Evolutionary conservation across 2,113 vertebrate species (phyloP).

Genomic region (Circaetus gallicus): DNA sequence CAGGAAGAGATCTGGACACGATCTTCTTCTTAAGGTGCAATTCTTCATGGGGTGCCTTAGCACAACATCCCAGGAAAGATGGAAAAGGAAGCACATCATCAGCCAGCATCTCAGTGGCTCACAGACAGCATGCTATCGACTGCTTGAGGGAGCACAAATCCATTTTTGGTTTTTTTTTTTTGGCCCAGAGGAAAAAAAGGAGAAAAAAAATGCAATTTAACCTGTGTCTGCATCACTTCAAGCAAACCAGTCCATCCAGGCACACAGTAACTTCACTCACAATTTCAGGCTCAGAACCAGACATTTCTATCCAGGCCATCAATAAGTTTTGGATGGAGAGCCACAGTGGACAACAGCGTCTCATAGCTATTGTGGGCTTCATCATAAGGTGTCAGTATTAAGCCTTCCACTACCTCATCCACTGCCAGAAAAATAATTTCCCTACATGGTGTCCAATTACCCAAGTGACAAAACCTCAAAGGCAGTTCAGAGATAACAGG

Average conservation of each 20-base stretch:
- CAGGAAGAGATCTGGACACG: background rate
- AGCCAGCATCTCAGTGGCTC: background rate
- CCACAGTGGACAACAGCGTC: background rate
- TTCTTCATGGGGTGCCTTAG: background rate
- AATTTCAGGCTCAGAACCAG: background rate
- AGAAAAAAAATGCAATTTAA: background rate
- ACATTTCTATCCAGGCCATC: background rate
- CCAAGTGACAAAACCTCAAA: background rate
- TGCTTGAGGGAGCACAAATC: background rate
- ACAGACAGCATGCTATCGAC: too few species aligned
- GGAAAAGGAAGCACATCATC: background rate
- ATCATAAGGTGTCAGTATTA: background rate
- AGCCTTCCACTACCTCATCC: background rate
- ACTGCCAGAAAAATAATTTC: background rate
- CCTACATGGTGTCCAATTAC: background rate
- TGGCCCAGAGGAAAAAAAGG: background rate
- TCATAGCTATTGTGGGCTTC: background rate
- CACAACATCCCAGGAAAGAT: background rate
- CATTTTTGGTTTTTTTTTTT: background rate
- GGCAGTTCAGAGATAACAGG: background rate
- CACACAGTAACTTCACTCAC: background rate
- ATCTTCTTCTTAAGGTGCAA: background rate
- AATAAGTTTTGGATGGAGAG: background rate
- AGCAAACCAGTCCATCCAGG: background rate
- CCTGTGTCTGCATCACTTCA: accelerated